A percentile compares a stretch with the other conserved stretches of the same genome.
Evolutionary conservation across 2,888 invertebrate genomes (phyloP).

Genomic region (Empis stercorea): DNA sequence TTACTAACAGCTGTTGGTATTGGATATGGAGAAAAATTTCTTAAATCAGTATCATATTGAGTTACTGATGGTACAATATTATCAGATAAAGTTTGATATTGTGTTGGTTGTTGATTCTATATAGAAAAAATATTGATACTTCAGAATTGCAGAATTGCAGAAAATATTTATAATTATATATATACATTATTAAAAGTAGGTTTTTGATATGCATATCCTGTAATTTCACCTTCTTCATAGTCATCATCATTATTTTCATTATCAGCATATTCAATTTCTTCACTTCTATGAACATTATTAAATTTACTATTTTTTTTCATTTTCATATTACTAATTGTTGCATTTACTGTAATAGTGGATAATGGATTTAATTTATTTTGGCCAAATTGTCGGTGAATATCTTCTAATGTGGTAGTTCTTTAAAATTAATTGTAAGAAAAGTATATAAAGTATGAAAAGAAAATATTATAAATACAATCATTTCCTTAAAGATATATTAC

Average conservation of each 20-base stretch:
- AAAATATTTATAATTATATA: too few species aligned
- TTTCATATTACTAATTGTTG: constrained; percentile 19
- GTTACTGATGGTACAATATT: too few species aligned
- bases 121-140: too few species aligned
- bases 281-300: constrained; percentile 5
- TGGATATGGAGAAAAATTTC: not conserved
- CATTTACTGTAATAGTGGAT: constrained; percentile 5
- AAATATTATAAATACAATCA: not conserved
- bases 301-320: constrained; percentile 3
- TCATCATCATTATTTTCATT: constrained; percentile 19
- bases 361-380: constrained; percentile 12
- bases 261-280: constrained; percentile 6
- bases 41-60: too few species aligned
- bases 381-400: constrained; percentile 52
- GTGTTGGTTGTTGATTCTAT: too few species aligned
- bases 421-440: too few species aligned
- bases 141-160: too few species aligned
- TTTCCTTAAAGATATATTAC: not conserved
- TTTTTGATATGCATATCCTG: constrained; percentile 34
- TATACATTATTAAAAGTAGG: constrained; percentile 4
- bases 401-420: constrained; percentile 58
- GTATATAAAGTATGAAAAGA: too few species aligned
- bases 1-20: constrained; percentile 12
- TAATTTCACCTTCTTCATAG: constrained; percentile 39
- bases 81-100: too few species aligned